Conservation (phyloP, 92 coral and sea anemone genomes). For the Phenganax stokvisi region DNA sequence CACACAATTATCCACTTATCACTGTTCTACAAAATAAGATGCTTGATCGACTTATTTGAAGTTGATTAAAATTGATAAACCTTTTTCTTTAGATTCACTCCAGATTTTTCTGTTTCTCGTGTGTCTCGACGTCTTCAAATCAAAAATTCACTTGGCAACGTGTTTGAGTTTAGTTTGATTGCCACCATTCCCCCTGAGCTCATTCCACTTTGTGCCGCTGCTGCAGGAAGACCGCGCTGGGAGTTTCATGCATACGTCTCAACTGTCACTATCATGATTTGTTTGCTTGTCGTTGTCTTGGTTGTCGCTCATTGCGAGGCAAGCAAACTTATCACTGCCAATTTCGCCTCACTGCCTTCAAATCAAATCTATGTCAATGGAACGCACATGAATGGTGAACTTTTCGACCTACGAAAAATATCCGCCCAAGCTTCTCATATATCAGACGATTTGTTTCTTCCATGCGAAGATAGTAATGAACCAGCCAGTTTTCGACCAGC, state of each 20-base stretch:
- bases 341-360: conserved; percentile 59
- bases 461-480: conserved; percentile 10
- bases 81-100: conserved; percentile 67
- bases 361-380: conserved; percentile 49
- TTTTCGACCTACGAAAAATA: conserved; percentile 83
- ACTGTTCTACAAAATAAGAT: no score
- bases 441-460: conserved; percentile 1
- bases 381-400: conserved; percentile 58
- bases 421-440: conserved; percentile 45
- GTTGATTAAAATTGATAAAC: no score
- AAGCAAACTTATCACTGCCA: conserved; percentile 53
- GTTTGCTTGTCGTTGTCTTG: conserved; percentile 62
- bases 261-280: conserved; percentile 61
- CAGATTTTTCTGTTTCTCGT: conserved; percentile 94
- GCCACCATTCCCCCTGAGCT: conserved; percentile 97
- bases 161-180: conserved; percentile 86
- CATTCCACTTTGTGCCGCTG: conserved; percentile 93
- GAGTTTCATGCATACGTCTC: conserved; percentile 64
- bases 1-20: no score
- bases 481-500: conserved; percentile 2
- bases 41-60: no score
- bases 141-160: conserved; percentile 76
- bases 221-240: conserved; percentile 85
- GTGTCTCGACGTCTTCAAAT: conserved; percentile 89
- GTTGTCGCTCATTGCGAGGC: conserved; percentile 85